These are phyloP conservation scores for Melanogrammus aeglefinus DNA, from an alignment of 2,797 vertebrate species.

Conservation along the genomic window DNA sequence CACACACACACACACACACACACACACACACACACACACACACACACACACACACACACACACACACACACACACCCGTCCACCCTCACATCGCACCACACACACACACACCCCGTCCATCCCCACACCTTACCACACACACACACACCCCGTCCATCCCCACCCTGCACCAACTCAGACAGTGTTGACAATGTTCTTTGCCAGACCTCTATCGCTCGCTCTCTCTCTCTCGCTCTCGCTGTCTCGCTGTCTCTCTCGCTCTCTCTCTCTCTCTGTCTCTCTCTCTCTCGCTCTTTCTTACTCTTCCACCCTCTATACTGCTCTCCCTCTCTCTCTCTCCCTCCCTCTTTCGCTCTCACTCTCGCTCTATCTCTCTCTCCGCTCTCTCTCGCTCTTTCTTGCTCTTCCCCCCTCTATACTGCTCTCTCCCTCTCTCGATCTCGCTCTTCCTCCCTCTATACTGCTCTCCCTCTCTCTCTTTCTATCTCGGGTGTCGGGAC, in stretches of 20 bases:
- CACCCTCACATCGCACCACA: not conserved
- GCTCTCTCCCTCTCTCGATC: too few relatives aligned
- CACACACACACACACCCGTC: not conserved
- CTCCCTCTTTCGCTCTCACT: too few relatives aligned
- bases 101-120: not conserved
- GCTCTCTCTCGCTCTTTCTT: too few relatives aligned
- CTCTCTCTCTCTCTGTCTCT: conserved; percentile 10
- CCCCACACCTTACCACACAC: not conserved
- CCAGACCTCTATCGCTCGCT: conserved; percentile 28
- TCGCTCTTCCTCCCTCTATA: too few relatives aligned
- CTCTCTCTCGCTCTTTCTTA: conserved; percentile 4
- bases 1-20: too few relatives aligned
- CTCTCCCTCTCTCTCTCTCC: too few relatives aligned
- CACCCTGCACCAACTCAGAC: conserved; percentile 6
- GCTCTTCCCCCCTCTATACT: too few relatives aligned
- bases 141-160: not conserved
- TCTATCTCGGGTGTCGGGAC: not conserved
- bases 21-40: not conserved
- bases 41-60: conserved; percentile 6
- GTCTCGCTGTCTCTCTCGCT: conserved; percentile 14
- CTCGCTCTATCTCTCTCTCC: not conserved
- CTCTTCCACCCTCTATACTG: too few relatives aligned
- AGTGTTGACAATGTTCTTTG: conserved; percentile 39
- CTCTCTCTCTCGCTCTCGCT: conserved; percentile 5
- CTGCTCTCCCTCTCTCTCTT: too few relatives aligned